Percentiles rank a stretch among this genome's conserved stretches.
Evolutionary conservation across 1,140 invertebrate genomes (phyloP).

Genomic region (Halesus radiatus): DNA sequence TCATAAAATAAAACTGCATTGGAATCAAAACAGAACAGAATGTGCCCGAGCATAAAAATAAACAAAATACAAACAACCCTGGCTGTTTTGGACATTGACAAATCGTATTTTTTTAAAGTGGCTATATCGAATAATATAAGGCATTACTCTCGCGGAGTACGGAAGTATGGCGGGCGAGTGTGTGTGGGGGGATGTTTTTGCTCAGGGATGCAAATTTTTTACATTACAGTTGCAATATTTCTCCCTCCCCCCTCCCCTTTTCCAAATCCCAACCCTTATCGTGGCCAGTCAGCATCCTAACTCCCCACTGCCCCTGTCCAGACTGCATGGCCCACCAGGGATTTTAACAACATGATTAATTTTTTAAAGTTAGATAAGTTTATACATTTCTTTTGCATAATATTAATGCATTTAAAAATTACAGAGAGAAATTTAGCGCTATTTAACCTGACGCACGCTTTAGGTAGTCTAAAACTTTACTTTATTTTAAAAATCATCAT

Average conservation of each 20-base stretch:
- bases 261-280: constrained; percentile 36
- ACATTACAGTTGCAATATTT: constrained; percentile 54
- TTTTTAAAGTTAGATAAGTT: no score
- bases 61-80: background rate
- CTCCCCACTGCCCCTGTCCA: constrained; percentile 15
- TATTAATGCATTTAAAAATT: no score
- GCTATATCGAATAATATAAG: constrained; percentile 39
- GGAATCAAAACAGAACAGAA: background rate
- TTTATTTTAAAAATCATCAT: no score
- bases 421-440: no score
- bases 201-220: constrained; percentile 53
- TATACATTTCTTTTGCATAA: no score
- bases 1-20: no score
- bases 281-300: constrained; percentile 43
- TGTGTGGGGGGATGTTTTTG: constrained; percentile 18
- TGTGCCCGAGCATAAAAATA: constrained; percentile 11
- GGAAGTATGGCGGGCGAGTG: background rate
- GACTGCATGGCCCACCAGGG: constrained; percentile 4
- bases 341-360: background rate
- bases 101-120: constrained; percentile 11
- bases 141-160: constrained; percentile 8
- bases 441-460: no score
- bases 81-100: constrained; percentile 31
- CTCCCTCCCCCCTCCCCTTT: background rate
- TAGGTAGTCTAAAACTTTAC: no score